Conservation (phyloP, 2,888 invertebrate genomes). For the Acanthacorydalis orientalis region DNA sequence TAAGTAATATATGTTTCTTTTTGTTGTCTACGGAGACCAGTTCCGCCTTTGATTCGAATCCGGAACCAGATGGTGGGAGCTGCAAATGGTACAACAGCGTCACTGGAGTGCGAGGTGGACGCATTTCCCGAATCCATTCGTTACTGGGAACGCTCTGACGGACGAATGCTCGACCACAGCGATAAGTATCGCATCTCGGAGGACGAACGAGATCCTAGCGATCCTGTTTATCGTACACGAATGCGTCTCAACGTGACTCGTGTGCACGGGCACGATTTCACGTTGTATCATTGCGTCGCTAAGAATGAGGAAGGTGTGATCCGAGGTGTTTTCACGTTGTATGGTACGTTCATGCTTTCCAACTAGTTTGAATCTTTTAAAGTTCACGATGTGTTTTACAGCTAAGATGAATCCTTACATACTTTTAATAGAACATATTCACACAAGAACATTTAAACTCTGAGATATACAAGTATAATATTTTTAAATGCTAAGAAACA, state of each 20-base stretch:
- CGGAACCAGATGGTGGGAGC: constrained; percentile 59
- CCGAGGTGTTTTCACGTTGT: constrained; percentile 51
- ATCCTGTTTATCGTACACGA: constrained; percentile 42
- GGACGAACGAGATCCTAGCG: constrained; percentile 28
- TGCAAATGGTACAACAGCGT: constrained; percentile 47
- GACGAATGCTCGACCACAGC: constrained; percentile 47
- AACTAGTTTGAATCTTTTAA: not conserved
- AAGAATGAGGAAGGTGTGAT: constrained; percentile 71
- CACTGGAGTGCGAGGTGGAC: constrained; percentile 72
- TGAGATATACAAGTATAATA: too few relatives aligned
- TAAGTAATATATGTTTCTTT: too few relatives aligned
- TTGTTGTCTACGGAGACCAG: constrained; percentile 29
- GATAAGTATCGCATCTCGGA: constrained; percentile 46
- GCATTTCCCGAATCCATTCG: constrained; percentile 73
- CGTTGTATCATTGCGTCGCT: constrained; percentile 66
- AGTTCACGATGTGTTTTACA: too few relatives aligned
- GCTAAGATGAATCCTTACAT: too few relatives aligned
- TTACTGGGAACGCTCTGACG: constrained; percentile 71
- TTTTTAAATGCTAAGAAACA: too few relatives aligned
- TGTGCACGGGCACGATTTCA: constrained; percentile 48
- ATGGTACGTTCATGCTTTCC: constrained; percentile 30
- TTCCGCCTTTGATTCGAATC: constrained; percentile 69
- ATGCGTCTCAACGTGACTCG: constrained; percentile 65
- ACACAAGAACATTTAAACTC: too few relatives aligned
- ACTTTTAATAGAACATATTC: too few relatives aligned